Base-by-base conservation (phyloP, 2,888 invertebrate species). In the Hirtodrosophila histrioides region DNA sequence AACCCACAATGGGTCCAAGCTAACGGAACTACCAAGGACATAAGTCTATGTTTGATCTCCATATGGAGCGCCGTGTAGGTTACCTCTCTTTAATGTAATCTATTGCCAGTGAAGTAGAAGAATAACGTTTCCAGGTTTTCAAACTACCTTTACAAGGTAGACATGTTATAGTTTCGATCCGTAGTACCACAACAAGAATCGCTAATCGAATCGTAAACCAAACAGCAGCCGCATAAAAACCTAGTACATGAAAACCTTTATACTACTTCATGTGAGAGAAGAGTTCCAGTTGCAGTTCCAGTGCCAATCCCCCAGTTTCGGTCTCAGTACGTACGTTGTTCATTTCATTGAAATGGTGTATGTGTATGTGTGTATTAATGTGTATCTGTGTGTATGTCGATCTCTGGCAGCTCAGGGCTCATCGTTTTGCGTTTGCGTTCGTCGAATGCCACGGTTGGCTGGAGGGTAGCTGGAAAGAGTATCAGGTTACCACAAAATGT, bases 381-480 rank as follows among this genome's bases (percentile, higher is more conserved):
- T 44, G 39, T 36, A 5, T 36, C 4, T 54, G 61, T 67, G 49
- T 70, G 54, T 74, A 49, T 68, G 70, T 69, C 58, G 63, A 70
- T 75, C 71, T 70, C 72, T 50, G 58, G 44, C 64, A 56, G 70
- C 74, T 61, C 45, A 41, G 69, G 58, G 64, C 61, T 69, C 82
- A 69, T 82, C 78, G 77, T 73, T 66, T 68, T 65, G 76, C 62
- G 46, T 67, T 75, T 61, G 60, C 67, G 50, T 82, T 88, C 89
- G 89, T 81, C 78, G 88, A 88, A 89, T 88, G 89, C 88, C 86
- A 89, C 89, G 89, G 88, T 88, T 89, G 89, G 89, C 88, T 88
- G 89, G 89, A 88, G 89, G 88, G 89, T 88, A 88, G 89, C 90
- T 89, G 86, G 88, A 79, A 76, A 89, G 89, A 85, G 88, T 89